Evolutionary conservation across 2,888 invertebrate genomes (phyloP), one percentile per base, ranked within the genome.

Genomic region (Erpobdella octoculata): DNA sequence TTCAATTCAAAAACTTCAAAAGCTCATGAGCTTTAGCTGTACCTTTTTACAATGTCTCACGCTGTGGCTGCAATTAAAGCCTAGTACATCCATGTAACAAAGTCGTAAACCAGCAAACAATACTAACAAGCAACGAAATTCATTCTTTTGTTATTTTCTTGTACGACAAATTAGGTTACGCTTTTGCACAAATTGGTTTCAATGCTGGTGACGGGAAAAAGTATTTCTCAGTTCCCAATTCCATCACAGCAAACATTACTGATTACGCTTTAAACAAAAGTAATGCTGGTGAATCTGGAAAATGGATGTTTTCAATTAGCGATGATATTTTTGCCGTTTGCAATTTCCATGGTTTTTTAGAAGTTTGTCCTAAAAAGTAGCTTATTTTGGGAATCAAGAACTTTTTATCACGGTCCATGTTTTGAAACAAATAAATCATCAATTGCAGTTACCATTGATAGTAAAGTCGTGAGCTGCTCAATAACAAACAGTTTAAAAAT

Each of bases 241-340:
- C 71, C 15, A 67, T 36, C 37, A 67, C 67, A 21, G 2, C 25
- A 9, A 33, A 41, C 4, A 68, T 67, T 18, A 31, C 48, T 28
- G 35, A 69, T 33, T 69, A 69, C 35, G 67, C 67, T 53, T 41
- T 71, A n/a, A 36, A 1, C 12, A 48, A 71, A 25, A 71, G 58
- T 38, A 71, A 71, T 38, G 59, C 37, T 31, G 67, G 58, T 18
- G 41, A n/a, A 25, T 67, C 66, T 28, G 71, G 71, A 18, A 35
- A 71, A 36, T 71, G 71, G 71, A 71, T 71, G 18, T 71, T 71
- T 58, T 58, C 71, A 25, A 67, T 71, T 58, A 58, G 48, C 15
- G 71, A 36, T n/a, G 48, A 71, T 18, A 71, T 71, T 21, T 25
- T 35, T 8, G 36, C 35, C 3, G 66, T 36, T 25, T 71, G 71